Percentiles rank a stretch among this genome's conserved stretches.
Conservation (phyloP, 35 echinoderm and acorn worm species). For the Patiria miniata region DNA sequence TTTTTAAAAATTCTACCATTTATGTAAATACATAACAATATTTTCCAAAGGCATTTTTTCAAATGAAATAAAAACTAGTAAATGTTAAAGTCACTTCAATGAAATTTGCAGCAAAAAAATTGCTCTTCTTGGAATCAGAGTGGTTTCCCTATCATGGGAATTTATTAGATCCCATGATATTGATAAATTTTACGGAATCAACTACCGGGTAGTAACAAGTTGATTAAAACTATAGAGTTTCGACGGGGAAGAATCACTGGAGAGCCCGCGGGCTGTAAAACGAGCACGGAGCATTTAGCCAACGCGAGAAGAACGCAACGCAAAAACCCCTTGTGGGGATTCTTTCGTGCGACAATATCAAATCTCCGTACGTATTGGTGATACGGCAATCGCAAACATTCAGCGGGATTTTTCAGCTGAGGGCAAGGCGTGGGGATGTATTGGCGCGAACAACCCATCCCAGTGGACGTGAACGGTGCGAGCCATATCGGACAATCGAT, state of each 20-base stretch:
- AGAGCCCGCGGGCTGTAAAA: neutral
- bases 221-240: neutral
- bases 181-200: too few relatives aligned
- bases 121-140: too few relatives aligned
- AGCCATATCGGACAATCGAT: neutral
- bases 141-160: too few relatives aligned
- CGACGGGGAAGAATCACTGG: neutral
- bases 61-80: too few relatives aligned
- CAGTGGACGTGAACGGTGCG: neutral
- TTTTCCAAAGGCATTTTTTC: too few relatives aligned
- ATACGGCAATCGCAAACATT: too few relatives aligned
- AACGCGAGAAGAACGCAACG: neutral
- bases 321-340: neutral
- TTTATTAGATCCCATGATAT: too few relatives aligned
- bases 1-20: too few relatives aligned
- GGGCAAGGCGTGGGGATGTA: neutral
- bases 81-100: too few relatives aligned
- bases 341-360: neutral
- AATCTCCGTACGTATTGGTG: neutral
- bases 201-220: neutral
- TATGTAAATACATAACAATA: too few relatives aligned
- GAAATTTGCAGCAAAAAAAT: too few relatives aligned
- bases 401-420: neutral
- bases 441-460: neutral
- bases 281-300: conserved; percentile 14